Evolutionary conservation across 2,888 invertebrate species (phyloP), one percentile per base, ranked within the genome.

Genomic region (Schizotus pectinicornis): DNA sequence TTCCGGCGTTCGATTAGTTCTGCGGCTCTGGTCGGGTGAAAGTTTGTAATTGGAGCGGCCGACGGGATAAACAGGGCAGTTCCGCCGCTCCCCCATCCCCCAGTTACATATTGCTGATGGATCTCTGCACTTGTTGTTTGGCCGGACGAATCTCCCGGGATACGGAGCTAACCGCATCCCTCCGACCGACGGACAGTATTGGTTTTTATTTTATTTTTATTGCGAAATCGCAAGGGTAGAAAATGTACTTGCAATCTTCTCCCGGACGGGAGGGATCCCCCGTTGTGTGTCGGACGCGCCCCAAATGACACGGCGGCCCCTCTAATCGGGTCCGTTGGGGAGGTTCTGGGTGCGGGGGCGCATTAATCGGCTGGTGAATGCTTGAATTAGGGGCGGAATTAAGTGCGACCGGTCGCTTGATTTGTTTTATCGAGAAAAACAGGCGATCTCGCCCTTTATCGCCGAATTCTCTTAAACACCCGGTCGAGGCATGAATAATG

Each of bases 1-100:
- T 67, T 64, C 63, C 59, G 61, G 51, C 65, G 63, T 69, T 69
- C 67, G 68, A 69, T 69, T 68, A 69, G 68, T 67, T 68, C 55
- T 49, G 49, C 61, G 62, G 63, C 59, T 61, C 59, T 56, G 55
- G 61, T 56, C 58, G 56, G 61, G 65, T 32, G 61, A 67, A 69
- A 68, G 54, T 69, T 69, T 63, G 64, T 68, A 68, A 67, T 69
- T 68, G 69, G 64, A 62, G 62, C 57, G 61, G 63, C 56, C 61
- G 53, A 55, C 38, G 32, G 35, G 33, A 37, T 35, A 22, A 37
- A 31, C 7, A 51, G 13, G 33, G 39, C 13, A n/a, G 39, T 9
- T 7, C 22, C 31, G 30, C 34, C 51, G 41, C 12, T 22, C 22
- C 13, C 35, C n/a, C n/a, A n/a, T 33, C 42, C 12, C 35, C 33